Conservation (phyloP, 2,113 vertebrate species). For the western clawed frog (Xenopus tropicalis) region UCB_Xtro_10.0 CM004443.2:93742001-93742500, state of each 20-base stretch:
- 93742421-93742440: background rate
- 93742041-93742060: too few relatives aligned
- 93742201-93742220: slow-evolving; percentile 6
- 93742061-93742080: background rate
- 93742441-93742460: too few relatives aligned
- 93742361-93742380: background rate
- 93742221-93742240: background rate
- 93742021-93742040: slow-evolving; percentile 3
- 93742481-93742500: too few relatives aligned
- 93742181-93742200: slow-evolving; percentile 5
- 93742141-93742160: too few relatives aligned
- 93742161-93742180: slow-evolving; percentile 10
- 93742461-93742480: too few relatives aligned
- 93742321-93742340: background rate
- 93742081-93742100: too few relatives aligned
- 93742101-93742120: too few relatives aligned
- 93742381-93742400: too few relatives aligned
- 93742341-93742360: slow-evolving; percentile 11
- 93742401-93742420: background rate
- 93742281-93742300: too few relatives aligned
- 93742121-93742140: too few relatives aligned
- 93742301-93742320: slow-evolving; percentile 2
- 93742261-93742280: slow-evolving; percentile 4
- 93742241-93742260: background rate
- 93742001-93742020: slow-evolving; percentile 25